Evolutionary conservation across 2,113 vertebrate genomes (phyloP), one percentile per base, ranked within the genome.

Genomic region (Lophius piscatorius): DNA sequence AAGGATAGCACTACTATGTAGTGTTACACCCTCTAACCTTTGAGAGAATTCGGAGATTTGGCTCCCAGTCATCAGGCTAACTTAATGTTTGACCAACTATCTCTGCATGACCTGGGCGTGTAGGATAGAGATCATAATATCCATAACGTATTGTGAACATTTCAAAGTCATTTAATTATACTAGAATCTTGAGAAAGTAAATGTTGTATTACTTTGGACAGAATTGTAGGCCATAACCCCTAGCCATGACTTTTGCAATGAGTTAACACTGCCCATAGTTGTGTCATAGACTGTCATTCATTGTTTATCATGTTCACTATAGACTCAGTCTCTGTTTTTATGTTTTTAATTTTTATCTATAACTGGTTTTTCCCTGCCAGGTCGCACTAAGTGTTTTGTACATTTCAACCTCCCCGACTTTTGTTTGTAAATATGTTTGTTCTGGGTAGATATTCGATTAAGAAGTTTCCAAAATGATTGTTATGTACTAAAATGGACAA

Each of bases 401-500:
- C 83, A 90, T 90, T 88, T 90, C 86, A 86, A 51, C 67, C 76
- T 85, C 51, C 63, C n/a, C 73, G 77, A 70, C 73, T 74, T 80
- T 60, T 87, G 77, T 81, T 56, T 93, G 92, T 93, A 92, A 87
- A 93, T 93, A 92, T 78, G 64, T 87, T 91, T 87, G 78, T 87
- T 83, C 80, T 79, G 75, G 83, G 89, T 91, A 91, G 90, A 81
- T 90, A 28, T 83, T 89, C 91, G 88, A 83, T 89, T 86, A 79
- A 89, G 84, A 91, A 83, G 83, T 90, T 91, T 90, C 84, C 90
- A 89, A 91, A 91, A 90, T 88, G 65, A 87, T 78, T 78, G 67
- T 86, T 89, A 88, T 91, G 89, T 92, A 93, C 91, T 93, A 92
- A 92, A 91, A 92, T 88, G 72, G 77, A 86, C 82, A 90, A 89